Conservation (phyloP, 2,888 invertebrate species). For the Muschampia plurimacula region DNA sequence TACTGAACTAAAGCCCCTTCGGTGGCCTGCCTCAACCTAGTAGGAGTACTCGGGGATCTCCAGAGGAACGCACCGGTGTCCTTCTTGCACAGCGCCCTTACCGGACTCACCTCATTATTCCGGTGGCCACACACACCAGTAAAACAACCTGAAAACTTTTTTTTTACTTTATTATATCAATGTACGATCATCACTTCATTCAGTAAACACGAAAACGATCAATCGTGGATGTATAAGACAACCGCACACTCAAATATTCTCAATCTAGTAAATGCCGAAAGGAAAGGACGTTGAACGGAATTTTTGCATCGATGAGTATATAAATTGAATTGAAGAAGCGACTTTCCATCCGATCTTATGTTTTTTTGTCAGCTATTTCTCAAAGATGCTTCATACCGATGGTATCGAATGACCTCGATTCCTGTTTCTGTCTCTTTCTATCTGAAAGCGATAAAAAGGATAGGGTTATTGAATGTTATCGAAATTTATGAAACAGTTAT, state of each 20-base stretch:
- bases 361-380: slow-evolving; percentile 21
- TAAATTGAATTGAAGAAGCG: slow-evolving; percentile 56
- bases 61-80: too few relatives aligned
- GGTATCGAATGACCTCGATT: slow-evolving; percentile 40
- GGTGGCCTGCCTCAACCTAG: too few relatives aligned
- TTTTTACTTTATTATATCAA: too few relatives aligned
- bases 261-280: slow-evolving; percentile 5
- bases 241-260: slow-evolving; percentile 1
- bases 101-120: too few relatives aligned
- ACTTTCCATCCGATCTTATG: slow-evolving; percentile 39
- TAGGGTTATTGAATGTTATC: slow-evolving; percentile 22
- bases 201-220: too few relatives aligned
- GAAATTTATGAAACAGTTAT: slow-evolving; percentile 32
- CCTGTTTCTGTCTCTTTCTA: slow-evolving; percentile 20
- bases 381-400: slow-evolving; percentile 23
- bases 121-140: too few relatives aligned
- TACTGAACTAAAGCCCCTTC: too few relatives aligned
- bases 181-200: too few relatives aligned
- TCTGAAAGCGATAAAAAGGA: slow-evolving; percentile 7
- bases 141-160: too few relatives aligned
- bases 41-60: too few relatives aligned
- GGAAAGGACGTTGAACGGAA: slow-evolving; percentile 40
- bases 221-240: too few relatives aligned
- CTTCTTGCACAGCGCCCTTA: too few relatives aligned
- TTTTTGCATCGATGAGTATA: slow-evolving; percentile 61